Percentiles rank a stretch among this genome's conserved stretches.
These are phyloP conservation scores for Sinella curviseta DNA, from an alignment of 1,140 invertebrate species.

Conservation along the genomic window DNA sequence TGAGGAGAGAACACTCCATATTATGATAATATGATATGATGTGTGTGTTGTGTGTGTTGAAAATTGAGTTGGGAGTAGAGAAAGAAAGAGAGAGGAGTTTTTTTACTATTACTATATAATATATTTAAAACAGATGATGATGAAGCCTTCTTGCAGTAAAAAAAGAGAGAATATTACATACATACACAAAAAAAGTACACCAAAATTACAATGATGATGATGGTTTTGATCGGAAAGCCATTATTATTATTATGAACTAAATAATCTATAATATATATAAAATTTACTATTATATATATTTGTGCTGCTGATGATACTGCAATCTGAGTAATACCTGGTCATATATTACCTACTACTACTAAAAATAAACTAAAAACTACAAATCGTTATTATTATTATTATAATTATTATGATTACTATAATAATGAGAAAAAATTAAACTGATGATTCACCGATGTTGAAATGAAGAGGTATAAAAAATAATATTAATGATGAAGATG, in stretches of 20 bases:
- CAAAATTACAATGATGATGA: neutral
- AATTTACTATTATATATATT: neutral
- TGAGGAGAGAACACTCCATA: too few species aligned
- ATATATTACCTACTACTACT: constrained; percentile 25
- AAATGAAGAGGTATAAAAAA: neutral
- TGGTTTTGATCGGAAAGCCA: neutral
- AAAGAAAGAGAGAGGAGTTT: too few species aligned
- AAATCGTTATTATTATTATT: neutral
- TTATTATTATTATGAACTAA: neutral
- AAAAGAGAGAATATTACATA: too few species aligned
- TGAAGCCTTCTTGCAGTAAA: constrained; percentile 20
- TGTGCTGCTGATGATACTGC: constrained; percentile 14
- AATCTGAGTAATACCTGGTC: constrained; percentile 25
- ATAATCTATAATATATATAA: neutral
- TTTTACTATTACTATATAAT: neutral
- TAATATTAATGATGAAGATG: too few species aligned
- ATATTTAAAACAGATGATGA: too few species aligned
- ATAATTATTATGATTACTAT: neutral
- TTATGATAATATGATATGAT: neutral
- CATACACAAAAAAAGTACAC: too few species aligned
- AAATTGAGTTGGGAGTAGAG: too few species aligned
- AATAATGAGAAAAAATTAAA: neutral
- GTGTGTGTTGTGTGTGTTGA: neutral
- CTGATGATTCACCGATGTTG: neutral
- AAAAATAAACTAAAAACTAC: neutral